Conservation (phyloP, 2,113 vertebrate genomes). For the Struthidea cinerea region DNA sequence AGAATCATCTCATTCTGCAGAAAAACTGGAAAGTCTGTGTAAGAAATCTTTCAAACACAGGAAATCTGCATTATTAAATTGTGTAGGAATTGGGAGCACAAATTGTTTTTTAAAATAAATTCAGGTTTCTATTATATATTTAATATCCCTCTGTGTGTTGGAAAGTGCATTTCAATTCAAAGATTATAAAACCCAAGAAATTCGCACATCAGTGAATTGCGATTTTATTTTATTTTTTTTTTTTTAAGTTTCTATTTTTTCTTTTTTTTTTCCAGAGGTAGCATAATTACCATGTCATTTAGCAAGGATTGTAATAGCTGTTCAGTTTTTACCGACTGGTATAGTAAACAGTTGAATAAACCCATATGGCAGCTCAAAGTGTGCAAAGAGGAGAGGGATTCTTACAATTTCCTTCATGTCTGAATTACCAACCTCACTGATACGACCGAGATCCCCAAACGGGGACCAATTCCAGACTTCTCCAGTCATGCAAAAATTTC, state of each 20-base stretch:
- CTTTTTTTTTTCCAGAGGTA: conserved; percentile 40
- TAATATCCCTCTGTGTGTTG: conserved; percentile 15
- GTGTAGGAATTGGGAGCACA: not conserved
- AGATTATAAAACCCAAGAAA: conserved; percentile 21
- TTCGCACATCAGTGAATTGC: conserved; percentile 28
- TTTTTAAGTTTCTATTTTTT: not conserved
- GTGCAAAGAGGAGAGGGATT: not conserved
- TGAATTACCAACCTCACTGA: not conserved
- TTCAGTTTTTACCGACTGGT: conserved; percentile 60
- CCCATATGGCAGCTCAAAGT: conserved; percentile 53
- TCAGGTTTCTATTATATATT: conserved; percentile 14
- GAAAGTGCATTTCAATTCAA: conserved; percentile 31
- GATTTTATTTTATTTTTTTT: not conserved
- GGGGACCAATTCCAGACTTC: conserved; percentile 5
- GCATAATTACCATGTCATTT: conserved; percentile 65
- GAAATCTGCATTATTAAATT: conserved; percentile 29
- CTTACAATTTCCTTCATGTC: conserved; percentile 30
- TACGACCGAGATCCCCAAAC: not conserved
- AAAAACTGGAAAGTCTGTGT: not conserved
- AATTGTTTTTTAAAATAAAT: conserved; percentile 21
- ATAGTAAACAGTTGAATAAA: conserved; percentile 67
- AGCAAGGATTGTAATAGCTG: conserved; percentile 63
- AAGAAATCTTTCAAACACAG: not conserved
- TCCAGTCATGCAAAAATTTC: not conserved
- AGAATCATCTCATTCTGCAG: not conserved